Percentiles rank a stretch among this genome's conserved stretches.
These are phyloP conservation scores for Zaprionus gabonicus DNA, from an alignment of 1,140 invertebrate species.

Conservation along the genomic window DNA sequence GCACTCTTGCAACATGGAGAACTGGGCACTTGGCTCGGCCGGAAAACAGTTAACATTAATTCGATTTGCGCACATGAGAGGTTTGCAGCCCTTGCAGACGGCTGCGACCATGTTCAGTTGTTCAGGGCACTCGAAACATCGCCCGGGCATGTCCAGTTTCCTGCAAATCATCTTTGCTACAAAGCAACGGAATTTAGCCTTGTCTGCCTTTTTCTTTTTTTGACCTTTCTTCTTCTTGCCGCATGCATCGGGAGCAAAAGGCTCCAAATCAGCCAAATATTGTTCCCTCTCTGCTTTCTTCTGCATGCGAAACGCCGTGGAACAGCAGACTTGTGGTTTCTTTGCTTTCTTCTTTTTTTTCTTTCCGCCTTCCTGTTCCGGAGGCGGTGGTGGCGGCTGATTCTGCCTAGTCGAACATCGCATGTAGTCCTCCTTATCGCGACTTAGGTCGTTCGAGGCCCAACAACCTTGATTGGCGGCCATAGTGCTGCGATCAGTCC, in stretches of 20 bases:
- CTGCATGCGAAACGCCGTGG: conserved; percentile 35
- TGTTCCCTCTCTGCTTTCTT: conserved; percentile 19
- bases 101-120: conserved; percentile 23
- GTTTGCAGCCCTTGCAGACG: conserved; percentile 53
- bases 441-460: conserved; percentile 30
- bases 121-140: conserved; percentile 44
- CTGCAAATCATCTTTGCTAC: conserved; percentile 51
- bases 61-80: conserved; percentile 27
- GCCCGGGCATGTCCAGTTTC: conserved; percentile 61
- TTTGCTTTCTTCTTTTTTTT: conserved; percentile 14
- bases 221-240: neutral
- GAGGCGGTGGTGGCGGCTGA: neutral
- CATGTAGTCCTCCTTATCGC: conserved; percentile 49
- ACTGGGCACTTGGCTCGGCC: conserved; percentile 10
- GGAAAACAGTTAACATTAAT: conserved; percentile 63
- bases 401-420: conserved; percentile 42
- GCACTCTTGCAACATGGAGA: conserved; percentile 52
- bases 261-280: neutral
- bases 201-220: conserved; percentile 47
- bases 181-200: conserved; percentile 30
- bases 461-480: conserved; percentile 25
- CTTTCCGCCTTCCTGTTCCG: neutral
- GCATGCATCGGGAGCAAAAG: neutral
- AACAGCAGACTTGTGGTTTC: conserved; percentile 41
- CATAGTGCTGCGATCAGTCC: conserved; percentile 1